Evolutionary conservation across 2,797 vertebrate species (phyloP), one percentile per base, ranked within the genome.

Genomic region (Chelidonichthys spinosus): DNA sequence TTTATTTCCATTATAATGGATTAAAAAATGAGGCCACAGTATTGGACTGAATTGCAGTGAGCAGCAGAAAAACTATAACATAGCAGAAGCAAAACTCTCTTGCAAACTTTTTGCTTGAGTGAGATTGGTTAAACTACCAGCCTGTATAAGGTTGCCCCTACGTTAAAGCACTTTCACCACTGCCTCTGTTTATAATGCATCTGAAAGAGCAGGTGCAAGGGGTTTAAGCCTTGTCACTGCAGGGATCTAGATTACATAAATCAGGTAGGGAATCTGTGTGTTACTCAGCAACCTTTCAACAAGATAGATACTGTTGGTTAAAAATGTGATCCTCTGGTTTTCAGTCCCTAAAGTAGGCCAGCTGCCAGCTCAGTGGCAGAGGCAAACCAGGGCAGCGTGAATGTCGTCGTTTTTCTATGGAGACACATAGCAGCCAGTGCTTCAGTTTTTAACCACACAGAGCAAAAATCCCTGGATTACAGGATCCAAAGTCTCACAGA

Each of bases 401-500:
- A 56, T 15, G 10, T 17, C 10, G 10, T 40, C 44, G 33, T 66
- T 37, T 42, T 42, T 39, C 52, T 37, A 4, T 52, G 7, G 58
- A 53, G 36, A 65, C n/a, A 35, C 5, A 13, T 13, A 14, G 42
- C 2, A 60, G 54, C 40, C 49, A 65, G 3, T 52, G 25, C 1
- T 75, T 50, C 18, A 39, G n/a, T 44, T 68, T 71, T n/a, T 42
- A 63, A 25, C 44, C 2, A 8, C 7, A 53, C 5, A 55, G 33
- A 46, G 13, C 60, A 33, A 44, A 4, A 71, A 64, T 67, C 49
- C 58, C 37, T 49, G 53, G 61, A 77, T 75, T 70, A 63, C 53
- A 60, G 14, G 47, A 55, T 74, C 17, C 40, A 40, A 50, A 61
- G 47, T 65, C 43, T 59, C 42, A 52, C n/a, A n/a, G 9, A 76